Conservation (phyloP, 2,888 invertebrate species). For the Anthophora plumipes region DNA sequence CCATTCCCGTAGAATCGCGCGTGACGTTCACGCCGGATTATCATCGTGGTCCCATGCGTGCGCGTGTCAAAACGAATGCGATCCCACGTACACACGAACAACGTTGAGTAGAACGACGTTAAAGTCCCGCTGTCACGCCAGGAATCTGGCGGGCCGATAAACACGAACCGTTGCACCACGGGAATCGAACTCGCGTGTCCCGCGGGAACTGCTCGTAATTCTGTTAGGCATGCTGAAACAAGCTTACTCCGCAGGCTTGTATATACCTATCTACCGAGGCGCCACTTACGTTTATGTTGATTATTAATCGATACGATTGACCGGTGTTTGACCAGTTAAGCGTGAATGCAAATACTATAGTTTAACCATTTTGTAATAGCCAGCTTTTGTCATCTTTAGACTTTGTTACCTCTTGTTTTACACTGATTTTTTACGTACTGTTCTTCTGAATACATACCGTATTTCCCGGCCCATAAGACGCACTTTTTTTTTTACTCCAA, state of each 20-base stretch:
- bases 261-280: no score
- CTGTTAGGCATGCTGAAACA: slow-evolving; percentile 45
- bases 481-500: no score
- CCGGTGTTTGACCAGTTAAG: neutral
- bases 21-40: slow-evolving; percentile 53
- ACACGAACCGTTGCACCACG: slow-evolving; percentile 26
- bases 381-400: no score
- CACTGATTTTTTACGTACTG: no score
- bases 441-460: no score
- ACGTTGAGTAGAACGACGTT: slow-evolving; percentile 25
- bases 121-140: slow-evolving; percentile 55
- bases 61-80: slow-evolving; percentile 62
- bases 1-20: slow-evolving; percentile 19
- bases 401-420: no score
- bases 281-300: neutral
- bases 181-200: slow-evolving; percentile 58
- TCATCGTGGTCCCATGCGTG: slow-evolving; percentile 57
- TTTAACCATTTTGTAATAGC: no score
- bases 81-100: slow-evolving; percentile 21
- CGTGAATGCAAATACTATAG: no score
- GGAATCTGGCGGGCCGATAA: slow-evolving; percentile 25
- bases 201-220: slow-evolving; percentile 67
- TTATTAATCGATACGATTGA: neutral
- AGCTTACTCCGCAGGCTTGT: neutral
- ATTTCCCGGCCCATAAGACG: no score